Evolutionary conservation across 1,140 invertebrate genomes (phyloP), one percentile per base, ranked within the genome.

Genomic region (Drosophila sturtevanti): DNA sequence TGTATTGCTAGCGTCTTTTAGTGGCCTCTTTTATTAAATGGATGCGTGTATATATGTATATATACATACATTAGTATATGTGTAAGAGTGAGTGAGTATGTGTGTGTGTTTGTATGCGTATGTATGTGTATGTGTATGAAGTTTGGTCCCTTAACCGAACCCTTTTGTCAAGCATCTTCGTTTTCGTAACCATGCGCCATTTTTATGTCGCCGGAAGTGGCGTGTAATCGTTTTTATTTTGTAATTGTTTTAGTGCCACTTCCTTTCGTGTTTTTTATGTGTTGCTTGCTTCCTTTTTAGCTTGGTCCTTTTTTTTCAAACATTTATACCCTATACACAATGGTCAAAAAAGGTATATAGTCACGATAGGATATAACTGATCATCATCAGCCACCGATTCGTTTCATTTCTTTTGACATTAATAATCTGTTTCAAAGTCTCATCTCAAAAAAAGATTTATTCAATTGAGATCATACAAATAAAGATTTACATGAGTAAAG

Each of bases 161-260:
- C 84, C 79, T 89, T 89, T 84, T 76, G 55, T 34, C 52, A 35
- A 24, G 63, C 56, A 68, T 68, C 64, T 77, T 69, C 67, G 75
- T 64, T 21, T 55, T 68, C 41, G 66, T 64, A 59, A 55, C 54
- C 54, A 63, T 73, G 82, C 77, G 65, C 72, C 84, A 80, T 89
- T 89, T 87, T 89, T 89, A 89, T 89, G 84, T 89, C 68, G 84
- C 84, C 84, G 84, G 84, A 89, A 89, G 84, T 89, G 84, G 84
- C 84, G 80, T 89, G 84, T 89, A 89, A 89, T 89, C 84, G 84
- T 89, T 89, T 89, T 89, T 89, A 89, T 89, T 89, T 89, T 89
- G 84, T 89, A 89, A 89, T 89, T 89, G 84, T 89, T 89, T 89
- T 89, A 89, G 84, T 89, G 84, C 72, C 84, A 89, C 84, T 89